Conservation (phyloP, 2,888 invertebrate genomes). For the Parnassius mnemosyne region DNA sequence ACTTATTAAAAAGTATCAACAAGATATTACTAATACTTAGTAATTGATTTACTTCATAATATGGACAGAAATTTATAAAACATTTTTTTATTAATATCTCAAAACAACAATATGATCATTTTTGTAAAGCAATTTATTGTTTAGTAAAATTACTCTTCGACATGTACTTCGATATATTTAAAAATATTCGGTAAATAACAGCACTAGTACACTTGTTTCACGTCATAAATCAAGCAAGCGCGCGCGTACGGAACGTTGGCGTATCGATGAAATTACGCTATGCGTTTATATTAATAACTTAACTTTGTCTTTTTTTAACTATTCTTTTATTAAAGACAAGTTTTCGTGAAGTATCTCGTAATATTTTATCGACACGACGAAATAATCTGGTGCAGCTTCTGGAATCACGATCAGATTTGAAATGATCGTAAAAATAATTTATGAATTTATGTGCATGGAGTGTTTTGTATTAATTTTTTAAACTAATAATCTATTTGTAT, state of each 20-base stretch:
- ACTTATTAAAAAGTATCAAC: too few relatives aligned
- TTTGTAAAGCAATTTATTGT: too few relatives aligned
- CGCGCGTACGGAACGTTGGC: conserved; percentile 41
- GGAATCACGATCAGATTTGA: conserved; percentile 15
- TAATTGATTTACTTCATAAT: too few relatives aligned
- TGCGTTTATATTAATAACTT: conserved; percentile 46
- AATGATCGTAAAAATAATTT: conserved; percentile 13
- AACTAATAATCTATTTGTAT: not conserved
- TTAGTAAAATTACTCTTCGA: too few relatives aligned
- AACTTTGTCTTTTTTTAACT: conserved; percentile 21
- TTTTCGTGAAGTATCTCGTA: conserved; percentile 13
- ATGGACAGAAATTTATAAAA: too few relatives aligned
- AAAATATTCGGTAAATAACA: not conserved
- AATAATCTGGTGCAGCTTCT: conserved; percentile 9
- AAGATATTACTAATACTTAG: too few relatives aligned
- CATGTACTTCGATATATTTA: too few relatives aligned
- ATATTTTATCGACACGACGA: conserved; percentile 5
- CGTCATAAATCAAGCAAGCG: conserved; percentile 64
- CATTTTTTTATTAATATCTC: too few relatives aligned
- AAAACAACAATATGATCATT: too few relatives aligned
- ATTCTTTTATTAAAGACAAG: conserved; percentile 22
- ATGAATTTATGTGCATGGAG: conserved; percentile 4
- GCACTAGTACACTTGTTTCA: conserved; percentile 51
- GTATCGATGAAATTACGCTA: conserved; percentile 56
- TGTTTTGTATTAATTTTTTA: not conserved